Evolutionary conservation across 1,140 invertebrate genomes (phyloP), one percentile per base, ranked within the genome.

Genomic region (Halictus rubicundus): DNA sequence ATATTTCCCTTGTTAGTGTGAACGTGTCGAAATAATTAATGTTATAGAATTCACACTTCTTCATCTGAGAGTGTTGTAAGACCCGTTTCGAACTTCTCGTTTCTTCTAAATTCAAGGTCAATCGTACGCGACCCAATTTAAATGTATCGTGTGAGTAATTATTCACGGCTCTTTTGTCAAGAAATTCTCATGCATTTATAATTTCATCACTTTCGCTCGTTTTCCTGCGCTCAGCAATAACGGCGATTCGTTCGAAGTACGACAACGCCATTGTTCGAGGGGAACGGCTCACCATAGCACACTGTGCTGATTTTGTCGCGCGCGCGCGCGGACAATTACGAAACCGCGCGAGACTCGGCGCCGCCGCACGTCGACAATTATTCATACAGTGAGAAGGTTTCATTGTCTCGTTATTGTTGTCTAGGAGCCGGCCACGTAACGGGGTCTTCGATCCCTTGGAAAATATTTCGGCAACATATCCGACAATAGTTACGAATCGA

Each of bases 401-500:
- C 54, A 57, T 73, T 64, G 65, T 85, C 54, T 57, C 21, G 54
- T 57, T 74, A 39, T 74, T 78, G 46, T 64, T 78, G 68, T 46
- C 73, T 79, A 71, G 70, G 59, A 60, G 27, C 57, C 39, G 75
- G n/a, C 54, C 57, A 42, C 37, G 60, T 65, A 68, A 64, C 60
- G 27, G 75, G 46, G 12, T 46, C n/a, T 52, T 27, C 27, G 19
- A 66, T 2, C n/a, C 54, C 32, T 25, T 76, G 82, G 83, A 84
- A 83, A 84, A 75, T 61, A 49, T 85, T 60, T 77, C 64, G 65
- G 60, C 66, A 74, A 72, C 60, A 52, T 81, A 76, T 72, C 77
- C 63, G 42, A 12, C 42, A 46, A 73, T 59, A 49, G 57, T 37
- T 71, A 16, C 54, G 46, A 61, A 37, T 54, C 21, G 16, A 49